Evolutionary conservation across 2,797 vertebrate genomes (phyloP).

Genomic region (Paedocypris micromegethes): DNA sequence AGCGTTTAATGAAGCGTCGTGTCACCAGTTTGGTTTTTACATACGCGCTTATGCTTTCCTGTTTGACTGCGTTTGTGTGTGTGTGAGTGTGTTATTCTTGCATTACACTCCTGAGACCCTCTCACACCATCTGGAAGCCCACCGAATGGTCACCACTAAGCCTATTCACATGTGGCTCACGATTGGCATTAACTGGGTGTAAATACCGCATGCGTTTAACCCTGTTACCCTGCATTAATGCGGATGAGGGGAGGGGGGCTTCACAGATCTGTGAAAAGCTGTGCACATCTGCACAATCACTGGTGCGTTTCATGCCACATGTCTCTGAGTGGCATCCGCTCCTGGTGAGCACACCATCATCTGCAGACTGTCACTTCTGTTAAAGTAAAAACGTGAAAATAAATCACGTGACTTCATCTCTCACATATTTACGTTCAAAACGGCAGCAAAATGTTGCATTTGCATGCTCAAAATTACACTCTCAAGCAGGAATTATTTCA

Average conservation of each 20-base stretch:
- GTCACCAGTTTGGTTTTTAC: conserved; percentile 47
- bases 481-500: no score
- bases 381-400: no score
- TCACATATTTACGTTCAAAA: no score
- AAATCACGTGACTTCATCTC: no score
- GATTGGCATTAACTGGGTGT: conserved; percentile 54
- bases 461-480: no score
- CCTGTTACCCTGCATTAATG: conserved; percentile 35
- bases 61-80: conserved; percentile 26
- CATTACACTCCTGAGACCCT: conserved; percentile 50
- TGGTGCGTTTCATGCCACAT: conserved; percentile 32
- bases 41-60: conserved; percentile 41
- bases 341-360: no score
- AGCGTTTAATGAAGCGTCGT: conserved; percentile 65
- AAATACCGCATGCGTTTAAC: conserved; percentile 49
- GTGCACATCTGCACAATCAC: conserved; percentile 22
- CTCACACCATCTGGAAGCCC: conserved; percentile 61
- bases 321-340: conserved; percentile 36
- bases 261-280: conserved; percentile 11
- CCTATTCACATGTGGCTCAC: conserved; percentile 49
- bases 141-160: conserved; percentile 46
- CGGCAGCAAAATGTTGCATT: no score
- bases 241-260: conserved; percentile 6
- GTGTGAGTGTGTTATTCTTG: conserved; percentile 30
- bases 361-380: no score